Base-by-base conservation (phyloP, 2,888 invertebrate species). In the Cacoxenus indagator region DNA sequence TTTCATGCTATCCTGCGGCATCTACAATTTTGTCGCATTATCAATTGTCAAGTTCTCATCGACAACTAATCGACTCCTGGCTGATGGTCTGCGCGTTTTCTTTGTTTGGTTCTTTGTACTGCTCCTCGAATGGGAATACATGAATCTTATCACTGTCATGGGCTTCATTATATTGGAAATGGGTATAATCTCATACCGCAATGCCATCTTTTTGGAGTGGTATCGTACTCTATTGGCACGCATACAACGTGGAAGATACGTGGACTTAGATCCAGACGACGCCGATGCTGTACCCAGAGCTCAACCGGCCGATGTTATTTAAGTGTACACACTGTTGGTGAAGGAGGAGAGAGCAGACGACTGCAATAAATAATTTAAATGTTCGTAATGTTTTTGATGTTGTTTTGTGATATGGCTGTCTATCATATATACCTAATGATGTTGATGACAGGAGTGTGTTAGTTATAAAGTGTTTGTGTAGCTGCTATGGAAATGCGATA, bases 11-110 rank as follows among this genome's bases (percentile, higher is more conserved):
- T 96, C 96, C 64, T 97, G 97, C 75, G 96, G 97, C 0, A 94
- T 97, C 89, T 97, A 97, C 90, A 97, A 96, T 87, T 97, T 95
- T 87, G 93, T 96, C 73, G 96, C 96, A 9, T 92, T 97, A 73
- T 95, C 94, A 83, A 95, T 98, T 3, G 96, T 97, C 0, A 98
- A 97, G 89, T 96, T 97, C 87, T 91, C 97, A 82, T 97, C 95
- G 1, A 97, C 98, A 1, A 96, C 96, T 0, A 95, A 96, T 2
- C 90, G 97, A 73, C 95, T 96, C 93, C 94, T 97, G 11, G 89
- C 97, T 59, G 97, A 97, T 86, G 94, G 94, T 65, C 90, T 95
- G n/a, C 89, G 97, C 74, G 96, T 96, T 0, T 89, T 97, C 57
- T 91, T 97, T n/a, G 95, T 98, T 81, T 99, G 97, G 97, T 89